Percentiles rank a stretch among this genome's conserved stretches.
phyloP scores from a whole-genome alignment of 1,140 invertebrate species.

The Saccostrea glomerata region DNA sequence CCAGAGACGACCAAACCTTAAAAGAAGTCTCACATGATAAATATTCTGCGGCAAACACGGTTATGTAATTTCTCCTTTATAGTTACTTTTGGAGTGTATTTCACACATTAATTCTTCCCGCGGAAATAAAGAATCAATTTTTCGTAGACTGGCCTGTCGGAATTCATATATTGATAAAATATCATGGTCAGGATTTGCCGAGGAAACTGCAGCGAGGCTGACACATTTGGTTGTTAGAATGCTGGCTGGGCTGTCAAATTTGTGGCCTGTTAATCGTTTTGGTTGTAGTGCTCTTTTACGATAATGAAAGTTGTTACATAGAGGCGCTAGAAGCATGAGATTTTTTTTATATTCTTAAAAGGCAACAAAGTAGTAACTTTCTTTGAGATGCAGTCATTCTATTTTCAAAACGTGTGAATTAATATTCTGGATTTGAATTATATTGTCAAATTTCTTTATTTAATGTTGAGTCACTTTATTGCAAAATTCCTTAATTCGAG shows the following conservation, averaged over 20 bases:
- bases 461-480: background rate
- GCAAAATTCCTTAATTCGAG: background rate
- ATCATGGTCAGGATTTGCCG: conserved; percentile 12
- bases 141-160: background rate
- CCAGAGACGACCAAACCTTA: conserved; percentile 21
- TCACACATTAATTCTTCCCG: conserved; percentile 19
- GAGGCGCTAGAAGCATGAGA: background rate
- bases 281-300: conserved; percentile 16
- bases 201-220: background rate
- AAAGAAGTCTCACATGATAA: conserved; percentile 24
- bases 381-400: background rate
- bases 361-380: background rate
- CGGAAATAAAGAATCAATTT: conserved; percentile 35
- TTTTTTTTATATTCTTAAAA: background rate
- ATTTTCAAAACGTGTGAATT: background rate
- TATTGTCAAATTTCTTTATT: background rate
- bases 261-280: background rate
- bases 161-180: conserved; percentile 33
- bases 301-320: background rate
- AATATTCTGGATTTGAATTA: background rate
- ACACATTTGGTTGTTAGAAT: conserved; percentile 13
- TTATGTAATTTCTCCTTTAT: conserved; percentile 29
- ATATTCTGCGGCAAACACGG: background rate
- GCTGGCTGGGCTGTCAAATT: background rate
- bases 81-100: conserved; percentile 11